Evolutionary conservation across 2,888 invertebrate species (phyloP).

Genomic region (Autographa gamma): DNA sequence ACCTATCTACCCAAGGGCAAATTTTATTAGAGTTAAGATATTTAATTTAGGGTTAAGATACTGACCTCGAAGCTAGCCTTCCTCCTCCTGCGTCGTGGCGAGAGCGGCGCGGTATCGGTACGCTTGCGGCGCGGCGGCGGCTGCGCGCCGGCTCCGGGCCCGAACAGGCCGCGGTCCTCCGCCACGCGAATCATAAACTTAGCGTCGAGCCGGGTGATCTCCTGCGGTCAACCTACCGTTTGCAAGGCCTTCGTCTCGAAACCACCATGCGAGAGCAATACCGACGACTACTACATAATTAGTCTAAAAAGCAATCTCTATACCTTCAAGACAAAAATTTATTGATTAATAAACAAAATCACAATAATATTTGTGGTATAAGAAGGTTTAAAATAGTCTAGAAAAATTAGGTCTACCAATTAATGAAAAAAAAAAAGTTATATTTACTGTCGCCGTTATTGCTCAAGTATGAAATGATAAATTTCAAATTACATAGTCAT

Average conservation of each 20-base stretch:
- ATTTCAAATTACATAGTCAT: constrained; percentile 8
- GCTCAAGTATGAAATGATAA: constrained; percentile 1
- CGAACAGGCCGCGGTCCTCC: constrained; percentile 94
- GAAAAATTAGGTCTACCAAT: neutral
- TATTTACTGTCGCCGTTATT: neutral
- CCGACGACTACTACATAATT: neutral
- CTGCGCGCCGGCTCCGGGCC: constrained; percentile 79
- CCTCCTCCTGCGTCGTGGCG: constrained; percentile 73
- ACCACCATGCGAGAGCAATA: constrained; percentile 16
- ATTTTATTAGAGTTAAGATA: too few relatives aligned
- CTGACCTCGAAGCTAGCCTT: constrained; percentile 80
- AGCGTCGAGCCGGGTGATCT: constrained; percentile 93
- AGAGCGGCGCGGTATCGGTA: constrained; percentile 71
- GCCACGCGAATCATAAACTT: constrained; percentile 95
- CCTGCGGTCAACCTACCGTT: constrained; percentile 81
- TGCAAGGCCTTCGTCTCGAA: constrained; percentile 56
- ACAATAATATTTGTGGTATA: too few relatives aligned
- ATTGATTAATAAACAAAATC: too few relatives aligned
- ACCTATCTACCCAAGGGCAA: too few relatives aligned
- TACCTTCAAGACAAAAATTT: too few relatives aligned
- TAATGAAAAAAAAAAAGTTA: neutral
- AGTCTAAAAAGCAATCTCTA: too few relatives aligned
- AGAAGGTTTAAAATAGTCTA: too few relatives aligned
- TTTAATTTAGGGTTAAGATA: too few relatives aligned
- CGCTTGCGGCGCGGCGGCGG: constrained; percentile 75